Percentiles rank a stretch among this genome's conserved stretches.
These are phyloP conservation scores for Micropoecilia bifurca DNA, from an alignment of 2,797 vertebrate species.

Conservation along the genomic window DNA sequence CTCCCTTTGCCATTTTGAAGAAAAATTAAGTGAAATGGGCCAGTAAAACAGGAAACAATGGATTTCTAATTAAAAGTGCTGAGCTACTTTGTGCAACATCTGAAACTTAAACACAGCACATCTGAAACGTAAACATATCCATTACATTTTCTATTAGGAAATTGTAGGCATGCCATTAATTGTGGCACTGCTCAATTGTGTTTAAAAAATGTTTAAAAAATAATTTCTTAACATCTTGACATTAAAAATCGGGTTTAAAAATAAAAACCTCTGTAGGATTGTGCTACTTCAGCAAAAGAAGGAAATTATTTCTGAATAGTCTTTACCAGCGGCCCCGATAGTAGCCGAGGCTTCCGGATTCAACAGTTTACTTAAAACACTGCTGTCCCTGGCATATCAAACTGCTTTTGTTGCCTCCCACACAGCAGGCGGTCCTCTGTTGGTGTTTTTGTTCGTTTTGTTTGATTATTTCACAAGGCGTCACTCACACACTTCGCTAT, in stretches of 20 bases:
- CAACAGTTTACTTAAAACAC: background rate
- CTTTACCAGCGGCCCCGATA: background rate
- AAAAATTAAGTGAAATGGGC: background rate
- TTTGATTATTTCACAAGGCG: conserved; percentile 5
- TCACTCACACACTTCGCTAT: background rate
- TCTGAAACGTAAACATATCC: background rate
- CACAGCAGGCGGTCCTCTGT: background rate
- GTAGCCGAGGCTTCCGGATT: background rate
- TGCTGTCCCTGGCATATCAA: background rate
- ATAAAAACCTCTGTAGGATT: background rate
- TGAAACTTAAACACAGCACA: background rate
- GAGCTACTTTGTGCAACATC: background rate
- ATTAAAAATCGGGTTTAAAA: background rate
- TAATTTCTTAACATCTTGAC: background rate
- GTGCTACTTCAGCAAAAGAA: background rate
- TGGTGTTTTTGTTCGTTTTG: background rate
- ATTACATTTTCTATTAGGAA: background rate
- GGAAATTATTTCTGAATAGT: background rate
- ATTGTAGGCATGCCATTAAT: background rate
- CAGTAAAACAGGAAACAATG: background rate
- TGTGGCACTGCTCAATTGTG: background rate
- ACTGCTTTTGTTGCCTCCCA: background rate
- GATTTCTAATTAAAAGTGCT: background rate
- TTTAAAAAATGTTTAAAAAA: background rate
- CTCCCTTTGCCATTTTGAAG: background rate